These are phyloP conservation scores for Neoitamus cyanurus DNA, from an alignment of 2,888 invertebrate species.

Conservation along the genomic window DNA sequence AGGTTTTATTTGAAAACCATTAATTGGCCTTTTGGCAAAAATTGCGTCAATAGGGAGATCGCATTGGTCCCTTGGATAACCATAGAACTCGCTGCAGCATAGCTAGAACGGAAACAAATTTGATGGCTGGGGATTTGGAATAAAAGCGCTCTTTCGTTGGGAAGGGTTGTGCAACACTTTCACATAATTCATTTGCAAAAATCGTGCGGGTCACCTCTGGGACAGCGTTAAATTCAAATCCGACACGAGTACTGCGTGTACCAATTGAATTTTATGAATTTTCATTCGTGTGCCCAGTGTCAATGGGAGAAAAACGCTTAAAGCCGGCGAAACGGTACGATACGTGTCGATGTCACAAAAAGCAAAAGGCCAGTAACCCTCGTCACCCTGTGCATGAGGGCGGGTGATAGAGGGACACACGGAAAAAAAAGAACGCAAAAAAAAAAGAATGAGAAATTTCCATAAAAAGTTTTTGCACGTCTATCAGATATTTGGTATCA, in stretches of 20 bases:
- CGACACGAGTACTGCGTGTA: neutral
- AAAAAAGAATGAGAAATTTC: conserved; percentile 26
- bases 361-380: conserved; percentile 8
- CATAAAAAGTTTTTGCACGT: conserved; percentile 42
- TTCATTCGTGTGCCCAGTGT: neutral
- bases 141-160: neutral
- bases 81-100: neutral
- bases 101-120: neutral
- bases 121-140: neutral
- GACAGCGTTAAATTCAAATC: neutral
- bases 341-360: conserved; percentile 27
- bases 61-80: neutral
- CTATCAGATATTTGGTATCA: conserved; percentile 50
- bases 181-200: neutral
- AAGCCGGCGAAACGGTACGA: neutral
- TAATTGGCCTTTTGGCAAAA: neutral
- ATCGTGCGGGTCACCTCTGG: neutral
- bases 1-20: neutral
- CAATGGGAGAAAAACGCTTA: neutral
- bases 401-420: neutral
- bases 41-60: neutral
- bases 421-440: neutral
- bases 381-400: neutral
- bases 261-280: neutral
- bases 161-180: neutral